Percentiles rank a stretch among this genome's conserved stretches.
These are phyloP conservation scores for Trichonephila inaurata DNA, from an alignment of 1,140 invertebrate genomes.

Conservation along the genomic window DNA sequence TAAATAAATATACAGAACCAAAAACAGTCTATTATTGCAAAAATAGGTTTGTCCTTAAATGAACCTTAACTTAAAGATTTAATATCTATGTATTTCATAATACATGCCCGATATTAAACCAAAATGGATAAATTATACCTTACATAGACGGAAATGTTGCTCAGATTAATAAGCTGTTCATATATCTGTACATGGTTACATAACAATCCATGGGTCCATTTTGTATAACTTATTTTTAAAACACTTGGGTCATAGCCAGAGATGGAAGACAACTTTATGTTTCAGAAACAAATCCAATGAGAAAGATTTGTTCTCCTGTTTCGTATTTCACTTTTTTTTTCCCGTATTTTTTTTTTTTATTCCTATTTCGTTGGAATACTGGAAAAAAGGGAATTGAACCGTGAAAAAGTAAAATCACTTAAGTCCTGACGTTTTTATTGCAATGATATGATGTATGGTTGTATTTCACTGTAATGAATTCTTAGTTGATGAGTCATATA, in stretches of 20 bases:
- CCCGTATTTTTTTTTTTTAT: background rate
- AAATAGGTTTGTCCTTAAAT: background rate
- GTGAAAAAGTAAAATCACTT: constrained; percentile 61
- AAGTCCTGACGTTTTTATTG: constrained; percentile 40
- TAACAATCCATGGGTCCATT: background rate
- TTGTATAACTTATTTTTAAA: constrained; percentile 19
- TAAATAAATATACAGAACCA: background rate
- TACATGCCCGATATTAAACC: background rate
- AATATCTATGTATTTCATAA: background rate
- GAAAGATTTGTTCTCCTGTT: constrained; percentile 70
- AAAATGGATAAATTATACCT: background rate
- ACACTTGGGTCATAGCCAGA: constrained; percentile 61
- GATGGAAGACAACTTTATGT: constrained; percentile 55
- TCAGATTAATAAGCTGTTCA: background rate
- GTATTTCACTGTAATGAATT: constrained; percentile 45
- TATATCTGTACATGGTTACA: no score
- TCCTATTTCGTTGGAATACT: background rate
- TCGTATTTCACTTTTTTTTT: constrained; percentile 53
- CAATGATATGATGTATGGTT: constrained; percentile 47
- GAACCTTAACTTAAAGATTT: background rate
- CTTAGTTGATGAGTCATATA: constrained; percentile 22
- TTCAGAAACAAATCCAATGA: constrained; percentile 52
- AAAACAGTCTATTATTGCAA: background rate
- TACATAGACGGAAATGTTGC: background rate
- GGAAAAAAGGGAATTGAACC: constrained; percentile 64